Conservation (phyloP, 2,888 invertebrate species). For the Metacarcinus magister region DNA sequence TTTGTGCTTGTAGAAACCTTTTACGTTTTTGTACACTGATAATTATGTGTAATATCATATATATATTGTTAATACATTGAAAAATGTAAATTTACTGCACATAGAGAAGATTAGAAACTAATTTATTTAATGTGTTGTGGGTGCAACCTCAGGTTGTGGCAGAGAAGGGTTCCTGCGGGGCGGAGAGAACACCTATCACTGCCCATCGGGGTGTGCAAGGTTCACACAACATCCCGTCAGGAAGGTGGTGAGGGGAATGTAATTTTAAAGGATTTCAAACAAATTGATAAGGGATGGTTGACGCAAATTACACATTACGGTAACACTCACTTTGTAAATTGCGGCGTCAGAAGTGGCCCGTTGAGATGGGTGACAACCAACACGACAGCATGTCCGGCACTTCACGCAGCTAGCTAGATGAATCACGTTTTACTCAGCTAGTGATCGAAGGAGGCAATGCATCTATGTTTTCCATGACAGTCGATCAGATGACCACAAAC, state of each 20-base stretch:
- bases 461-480: neutral
- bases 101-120: constrained; percentile 40
- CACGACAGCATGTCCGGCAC: neutral
- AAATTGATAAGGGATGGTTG: neutral
- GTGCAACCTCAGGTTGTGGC: neutral
- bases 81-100: constrained; percentile 33
- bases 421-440: neutral
- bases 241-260: neutral
- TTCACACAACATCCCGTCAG: neutral
- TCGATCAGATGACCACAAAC: neutral
- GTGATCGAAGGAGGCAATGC: neutral
- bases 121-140: constrained; percentile 38
- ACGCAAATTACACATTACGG: neutral
- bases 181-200: neutral
- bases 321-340: neutral
- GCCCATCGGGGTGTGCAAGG: neutral
- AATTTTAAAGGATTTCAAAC: neutral
- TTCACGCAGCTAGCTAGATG: neutral
- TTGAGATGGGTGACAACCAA: neutral
- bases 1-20: constrained; percentile 21
- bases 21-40: constrained; percentile 42
- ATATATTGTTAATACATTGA: constrained; percentile 40
- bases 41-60: constrained; percentile 26
- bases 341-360: neutral
- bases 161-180: neutral